Evolutionary conservation across 2,888 invertebrate species (phyloP), one percentile per base, ranked within the genome.

Genomic region (Meteorus colon): DNA sequence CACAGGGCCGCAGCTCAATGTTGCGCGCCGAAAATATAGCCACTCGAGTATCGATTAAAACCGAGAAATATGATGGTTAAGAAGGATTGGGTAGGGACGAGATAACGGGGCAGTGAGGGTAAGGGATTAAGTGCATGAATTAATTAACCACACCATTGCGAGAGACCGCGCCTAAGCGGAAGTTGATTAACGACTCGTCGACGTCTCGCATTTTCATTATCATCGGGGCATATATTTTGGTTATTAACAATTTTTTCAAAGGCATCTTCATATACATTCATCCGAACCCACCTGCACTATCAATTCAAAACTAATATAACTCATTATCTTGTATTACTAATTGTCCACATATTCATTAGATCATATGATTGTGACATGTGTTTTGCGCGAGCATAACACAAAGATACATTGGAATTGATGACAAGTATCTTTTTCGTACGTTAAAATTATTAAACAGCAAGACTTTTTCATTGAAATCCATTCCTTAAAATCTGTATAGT

Each of bases 1-100:
- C 89, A 88, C 89, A 89, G 88, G 88, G 87, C 88, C 89, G 87
- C 88, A 87, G 81, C 81, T 78, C 70, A 69, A 73, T 55, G 70
- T 51, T 74, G 72, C 74, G 74, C 80, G 82, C 81, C 84, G 81
- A 84, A 86, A 86, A 85, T 86, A 85, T 84, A 84, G 81, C 79
- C 83, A 82, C 84, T 82, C 84, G 80, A 78, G 82, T 83, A 86
- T 86, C 86, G 86, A 86, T 86, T 86, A 85, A 85, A 87, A 85
- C 79, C 81, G 83, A 85, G 83, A 87, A 86, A 86, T 86, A 85
- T 85, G 76, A 72, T 76, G 76, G 76, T 48, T 65, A 55, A 51
- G 51, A 59, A 51, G 45, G 75, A 59, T 29, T 59, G 71, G 66
- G 27, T 41, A n/a, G 45, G n/a, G 24, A 34, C 37, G 10, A 78